These are phyloP conservation scores for Agrochola lota DNA, from an alignment of 2,888 invertebrate genomes.

Conservation along the genomic window DNA sequence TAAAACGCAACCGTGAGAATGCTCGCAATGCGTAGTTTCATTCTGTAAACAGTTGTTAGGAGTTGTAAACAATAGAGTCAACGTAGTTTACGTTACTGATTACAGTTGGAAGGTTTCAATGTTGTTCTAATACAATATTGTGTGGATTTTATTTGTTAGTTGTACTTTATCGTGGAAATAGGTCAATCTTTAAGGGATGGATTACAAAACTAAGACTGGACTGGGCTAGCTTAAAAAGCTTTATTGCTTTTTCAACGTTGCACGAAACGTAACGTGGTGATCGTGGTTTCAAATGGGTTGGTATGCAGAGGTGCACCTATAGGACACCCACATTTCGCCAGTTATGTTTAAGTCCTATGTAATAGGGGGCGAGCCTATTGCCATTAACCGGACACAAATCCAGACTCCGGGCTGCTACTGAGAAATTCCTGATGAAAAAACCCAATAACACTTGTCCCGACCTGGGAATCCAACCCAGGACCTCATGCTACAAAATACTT, in stretches of 20 bases:
- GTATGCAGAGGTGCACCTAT: background rate
- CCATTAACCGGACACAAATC: background rate
- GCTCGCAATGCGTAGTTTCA: conserved; percentile 36
- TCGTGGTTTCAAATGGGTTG: background rate
- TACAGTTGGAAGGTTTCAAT: conserved; percentile 31
- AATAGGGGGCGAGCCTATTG: no score
- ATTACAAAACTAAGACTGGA: conserved; percentile 1
- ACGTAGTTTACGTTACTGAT: conserved; percentile 31
- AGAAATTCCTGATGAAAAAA: background rate
- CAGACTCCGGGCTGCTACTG: background rate
- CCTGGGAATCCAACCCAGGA: no score
- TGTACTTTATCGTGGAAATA: background rate
- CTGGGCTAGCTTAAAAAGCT: no score
- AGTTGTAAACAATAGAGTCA: conserved; percentile 36
- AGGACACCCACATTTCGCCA: no score
- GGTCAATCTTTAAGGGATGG: conserved; percentile 6
- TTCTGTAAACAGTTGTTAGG: conserved; percentile 32
- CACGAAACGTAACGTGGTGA: background rate
- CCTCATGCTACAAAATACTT: background rate
- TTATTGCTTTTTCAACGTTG: conserved; percentile 6
- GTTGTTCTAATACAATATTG: conserved; percentile 13
- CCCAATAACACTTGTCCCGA: background rate
- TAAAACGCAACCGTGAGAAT: conserved; percentile 63
- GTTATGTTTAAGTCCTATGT: no score
- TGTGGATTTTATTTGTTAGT: conserved; percentile 5